Base-by-base conservation (phyloP, 2,797 vertebrate species). In the Melopsittacus undulatus region DNA sequence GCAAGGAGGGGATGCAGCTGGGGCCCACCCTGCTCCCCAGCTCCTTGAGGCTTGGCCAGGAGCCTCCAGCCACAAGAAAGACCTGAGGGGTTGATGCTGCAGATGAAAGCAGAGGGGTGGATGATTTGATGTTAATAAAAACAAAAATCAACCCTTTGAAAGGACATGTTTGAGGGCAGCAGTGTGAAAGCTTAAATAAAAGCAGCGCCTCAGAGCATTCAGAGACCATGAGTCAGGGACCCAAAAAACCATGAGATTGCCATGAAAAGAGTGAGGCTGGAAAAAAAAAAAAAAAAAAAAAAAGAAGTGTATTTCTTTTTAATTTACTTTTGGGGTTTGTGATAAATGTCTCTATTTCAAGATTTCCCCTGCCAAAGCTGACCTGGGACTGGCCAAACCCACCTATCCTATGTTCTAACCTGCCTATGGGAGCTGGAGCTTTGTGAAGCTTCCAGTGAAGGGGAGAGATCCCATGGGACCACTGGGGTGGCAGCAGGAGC, bases 341-440 rank as follows among this genome's bases (percentile, higher is more conserved):
- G 72, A 15, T 49, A 30, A 49, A 43, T 18, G 11, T 61, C 38
- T 34, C 15, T 32, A 51, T 67, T 61, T 63, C 36, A 42, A 74
- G 75, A 32, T 42, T 87, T 56, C 9, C n/a, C 21, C 32, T 76
- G n/a, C 30, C 29, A 15, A 46, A 76, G 17, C 83, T 87, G 49
- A 42, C 54, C 49, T 17, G 11, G 84, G 49, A 7, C 22, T 19
- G 36, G 34, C 36, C 23, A 59, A 17, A 57, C 12, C 36, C 22
- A 9, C 2, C 6, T 30, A 14, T 17, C 46, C 49, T 9, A 0
- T 5, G 19, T 2, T 2, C 5, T 6, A 23, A 34, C 2, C 45
- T 49, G 32, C 4, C 59, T 6, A 10, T 2, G 4, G 64, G 45
- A 75, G 61, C 52, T 62, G 46, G 32, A 29, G 51, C 67, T 52